Evolutionary conservation across 2,888 invertebrate species (phyloP).

Genomic region (Vannuccia rotundouncinata): DNA sequence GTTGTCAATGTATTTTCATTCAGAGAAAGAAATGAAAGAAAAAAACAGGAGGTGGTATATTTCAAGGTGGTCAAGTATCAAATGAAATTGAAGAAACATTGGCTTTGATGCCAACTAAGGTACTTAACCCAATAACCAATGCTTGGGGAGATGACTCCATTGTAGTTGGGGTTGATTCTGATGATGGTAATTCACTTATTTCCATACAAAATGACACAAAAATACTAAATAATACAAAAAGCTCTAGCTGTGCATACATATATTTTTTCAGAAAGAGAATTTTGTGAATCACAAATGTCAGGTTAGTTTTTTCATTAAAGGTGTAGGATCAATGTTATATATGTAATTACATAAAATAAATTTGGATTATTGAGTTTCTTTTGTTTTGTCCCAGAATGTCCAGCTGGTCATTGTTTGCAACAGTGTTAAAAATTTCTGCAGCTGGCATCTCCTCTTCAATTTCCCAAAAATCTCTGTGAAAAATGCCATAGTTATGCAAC

Average conservation of each 20-base stretch:
- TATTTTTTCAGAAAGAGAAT: neutral
- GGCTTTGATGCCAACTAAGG: neutral
- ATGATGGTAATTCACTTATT: neutral
- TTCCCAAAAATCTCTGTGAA: neutral
- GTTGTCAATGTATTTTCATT: too few relatives aligned
- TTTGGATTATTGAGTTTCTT: neutral
- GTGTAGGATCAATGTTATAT: too few relatives aligned
- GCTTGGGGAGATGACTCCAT: neutral
- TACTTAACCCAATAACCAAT: neutral
- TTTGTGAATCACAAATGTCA: too few relatives aligned
- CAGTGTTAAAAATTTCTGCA: neutral
- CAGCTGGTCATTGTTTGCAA: neutral
- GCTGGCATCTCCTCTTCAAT: neutral
- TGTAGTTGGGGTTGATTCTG: neutral
- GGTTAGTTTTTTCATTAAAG: too few relatives aligned
- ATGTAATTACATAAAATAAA: neutral
- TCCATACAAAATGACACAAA: neutral
- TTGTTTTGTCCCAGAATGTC: neutral
- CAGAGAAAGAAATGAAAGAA: neutral
- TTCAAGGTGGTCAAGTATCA: too few relatives aligned
- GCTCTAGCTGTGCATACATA: neutral
- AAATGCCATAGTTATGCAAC: neutral
- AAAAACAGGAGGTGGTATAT: slow-evolving; percentile 8
- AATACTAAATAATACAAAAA: neutral
- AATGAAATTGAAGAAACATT: slow-evolving; percentile 1